Evolutionary conservation across 2,797 vertebrate species (phyloP).

Genomic region (Pipistrellus kuhlii): DNA sequence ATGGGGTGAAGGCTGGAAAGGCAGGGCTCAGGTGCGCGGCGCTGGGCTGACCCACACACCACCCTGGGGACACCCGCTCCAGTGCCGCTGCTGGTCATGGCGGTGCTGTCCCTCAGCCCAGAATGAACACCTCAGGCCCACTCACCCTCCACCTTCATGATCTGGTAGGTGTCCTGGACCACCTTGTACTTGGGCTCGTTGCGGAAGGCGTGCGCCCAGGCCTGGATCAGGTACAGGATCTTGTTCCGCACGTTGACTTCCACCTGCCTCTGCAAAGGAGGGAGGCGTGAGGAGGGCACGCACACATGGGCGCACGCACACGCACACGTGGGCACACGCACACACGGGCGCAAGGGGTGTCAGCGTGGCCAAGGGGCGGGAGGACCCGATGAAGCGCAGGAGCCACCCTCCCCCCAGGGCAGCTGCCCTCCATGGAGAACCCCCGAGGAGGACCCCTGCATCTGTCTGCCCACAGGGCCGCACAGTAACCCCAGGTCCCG

Average conservation of each 20-base stretch:
- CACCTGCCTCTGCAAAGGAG: slow-evolving; percentile 91
- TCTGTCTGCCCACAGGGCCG: too few relatives aligned
- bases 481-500: neutral
- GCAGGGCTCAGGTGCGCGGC: neutral
- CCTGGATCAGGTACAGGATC: slow-evolving; percentile 98
- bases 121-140: accelerated
- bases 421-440: too few relatives aligned
- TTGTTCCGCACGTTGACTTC: slow-evolving; percentile 97
- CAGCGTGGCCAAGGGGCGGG: accelerated
- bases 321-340: accelerated
- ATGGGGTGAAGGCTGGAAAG: neutral
- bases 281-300: neutral
- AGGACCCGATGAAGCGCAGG: neutral
- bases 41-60: too few relatives aligned
- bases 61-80: accelerated
- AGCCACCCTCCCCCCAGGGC: neutral
- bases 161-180: slow-evolving; percentile 99
- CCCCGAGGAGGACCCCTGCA: neutral
- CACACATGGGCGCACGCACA: accelerated
- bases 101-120: accelerated
- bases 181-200: slow-evolving; percentile 99
- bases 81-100: accelerated
- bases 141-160: slow-evolving; percentile 99
- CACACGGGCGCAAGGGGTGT: accelerated
- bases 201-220: slow-evolving; percentile 98